A percentile compares a stretch with the other conserved stretches of the same genome.
phyloP scores from a whole-genome alignment of 1,140 invertebrate genomes.

The Philotrypesis tridentata region DNA sequence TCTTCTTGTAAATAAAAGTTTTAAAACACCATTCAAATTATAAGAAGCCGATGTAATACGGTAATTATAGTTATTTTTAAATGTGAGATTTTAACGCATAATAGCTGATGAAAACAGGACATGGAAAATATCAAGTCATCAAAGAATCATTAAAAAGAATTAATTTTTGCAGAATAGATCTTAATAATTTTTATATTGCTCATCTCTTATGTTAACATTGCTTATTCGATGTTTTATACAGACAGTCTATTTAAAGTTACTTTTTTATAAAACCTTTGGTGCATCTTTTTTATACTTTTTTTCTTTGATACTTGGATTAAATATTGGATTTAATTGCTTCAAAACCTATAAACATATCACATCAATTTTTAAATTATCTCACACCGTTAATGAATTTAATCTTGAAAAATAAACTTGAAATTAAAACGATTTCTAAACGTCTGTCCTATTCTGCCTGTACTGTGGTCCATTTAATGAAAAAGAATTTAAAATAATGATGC shows the following conservation, averaged over 20 bases:
- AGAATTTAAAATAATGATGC: constrained; percentile 3
- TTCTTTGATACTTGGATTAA: constrained; percentile 37
- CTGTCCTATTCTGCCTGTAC: constrained; percentile 21
- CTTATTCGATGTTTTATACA: neutral
- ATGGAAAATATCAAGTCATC: constrained; percentile 18
- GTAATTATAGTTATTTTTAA: neutral
- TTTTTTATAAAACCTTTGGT: constrained; percentile 25
- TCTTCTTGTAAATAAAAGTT: constrained; percentile 25
- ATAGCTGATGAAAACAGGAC: neutral
- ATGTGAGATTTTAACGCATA: neutral
- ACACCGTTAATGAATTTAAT: neutral
- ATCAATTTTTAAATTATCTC: constrained; percentile 7
- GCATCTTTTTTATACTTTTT: constrained; percentile 20
- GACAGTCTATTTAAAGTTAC: constrained; percentile 2
- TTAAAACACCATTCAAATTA: constrained; percentile 13
- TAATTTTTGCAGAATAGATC: neutral
- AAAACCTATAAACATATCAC: constrained; percentile 40
- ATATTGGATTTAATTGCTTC: neutral
- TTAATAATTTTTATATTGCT: neutral
- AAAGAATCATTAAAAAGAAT: constrained; percentile 30
- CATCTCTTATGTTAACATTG: neutral
- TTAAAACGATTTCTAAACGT: constrained; percentile 29
- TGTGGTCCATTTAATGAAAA: constrained; percentile 28
- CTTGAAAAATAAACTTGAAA: constrained; percentile 9
- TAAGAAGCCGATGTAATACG: constrained; percentile 9